These are phyloP conservation scores for Drosophila subobscura DNA, from an alignment of 1,140 invertebrate species.

Conservation along the genomic window DNA sequence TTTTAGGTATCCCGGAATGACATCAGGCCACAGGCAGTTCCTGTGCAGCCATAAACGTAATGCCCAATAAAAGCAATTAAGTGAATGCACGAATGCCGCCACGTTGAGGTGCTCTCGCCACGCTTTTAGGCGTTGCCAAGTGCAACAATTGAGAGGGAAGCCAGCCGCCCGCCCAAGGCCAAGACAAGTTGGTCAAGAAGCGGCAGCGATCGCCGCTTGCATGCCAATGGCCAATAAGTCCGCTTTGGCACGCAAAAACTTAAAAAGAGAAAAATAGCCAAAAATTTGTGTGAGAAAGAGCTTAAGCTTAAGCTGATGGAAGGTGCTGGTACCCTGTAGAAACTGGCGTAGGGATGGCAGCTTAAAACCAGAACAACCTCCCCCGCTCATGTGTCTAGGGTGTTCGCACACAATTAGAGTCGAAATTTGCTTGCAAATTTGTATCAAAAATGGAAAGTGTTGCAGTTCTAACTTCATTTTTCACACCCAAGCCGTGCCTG, in stretches of 20 bases:
- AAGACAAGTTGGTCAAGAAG: slow-evolving; percentile 68
- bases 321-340: no score
- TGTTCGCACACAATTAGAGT: slow-evolving; percentile 48
- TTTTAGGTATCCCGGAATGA: slow-evolving; percentile 27
- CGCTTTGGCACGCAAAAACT: slow-evolving; percentile 57
- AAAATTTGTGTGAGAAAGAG: slow-evolving; percentile 21
- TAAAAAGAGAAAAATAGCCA: slow-evolving; percentile 4
- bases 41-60: slow-evolving; percentile 42
- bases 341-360: no score
- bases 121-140: slow-evolving; percentile 27
- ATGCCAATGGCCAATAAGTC: slow-evolving; percentile 78
- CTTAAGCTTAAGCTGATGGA: no score
- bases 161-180: slow-evolving; percentile 37
- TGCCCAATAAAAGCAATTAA: slow-evolving; percentile 51
- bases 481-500: slow-evolving; percentile 32
- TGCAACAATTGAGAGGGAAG: slow-evolving; percentile 63
- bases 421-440: slow-evolving; percentile 56
- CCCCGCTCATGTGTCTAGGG: no score
- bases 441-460: slow-evolving; percentile 29
- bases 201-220: slow-evolving; percentile 51
- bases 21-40: slow-evolving; percentile 26
- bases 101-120: slow-evolving; percentile 9
- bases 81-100: slow-evolving; percentile 42
- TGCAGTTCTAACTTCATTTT: slow-evolving; percentile 52
- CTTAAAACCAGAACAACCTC: no score